phyloP scores from a whole-genome alignment of 2,797 vertebrate species.

The Myoxocephalus aenaeus region DNA sequence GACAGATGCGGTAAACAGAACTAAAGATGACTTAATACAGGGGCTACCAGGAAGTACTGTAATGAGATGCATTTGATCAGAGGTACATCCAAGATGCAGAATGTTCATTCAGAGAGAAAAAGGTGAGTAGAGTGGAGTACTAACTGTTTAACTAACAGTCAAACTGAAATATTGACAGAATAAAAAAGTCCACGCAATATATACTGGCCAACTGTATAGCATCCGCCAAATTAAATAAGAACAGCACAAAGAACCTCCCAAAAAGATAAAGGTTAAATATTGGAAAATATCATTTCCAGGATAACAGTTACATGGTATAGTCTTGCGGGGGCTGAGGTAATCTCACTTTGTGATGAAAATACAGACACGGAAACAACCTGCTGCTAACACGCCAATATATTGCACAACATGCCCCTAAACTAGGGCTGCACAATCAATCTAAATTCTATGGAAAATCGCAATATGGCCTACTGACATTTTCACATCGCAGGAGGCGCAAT shows the following conservation, averaged over 20 bases:
- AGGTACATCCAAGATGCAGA: conserved; percentile 47
- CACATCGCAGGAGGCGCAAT: neutral
- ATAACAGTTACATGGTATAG: neutral
- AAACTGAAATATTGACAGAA: conserved; percentile 38
- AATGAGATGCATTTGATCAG: conserved; percentile 64
- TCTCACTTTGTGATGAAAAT: neutral
- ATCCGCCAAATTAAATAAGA: neutral
- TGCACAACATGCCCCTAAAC: neutral
- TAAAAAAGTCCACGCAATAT: conserved; percentile 29
- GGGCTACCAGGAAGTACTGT: conserved; percentile 59
- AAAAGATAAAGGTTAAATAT: conserved; percentile 3
- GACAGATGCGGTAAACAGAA: conserved; percentile 60
- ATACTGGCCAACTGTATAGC: conserved; percentile 3
- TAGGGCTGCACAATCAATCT: neutral
- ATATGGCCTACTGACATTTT: neutral
- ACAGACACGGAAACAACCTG: neutral
- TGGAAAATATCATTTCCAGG: neutral
- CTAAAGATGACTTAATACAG: conserved; percentile 42
- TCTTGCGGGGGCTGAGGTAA: neutral
- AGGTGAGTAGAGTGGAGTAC: conserved; percentile 31
- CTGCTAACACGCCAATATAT: neutral
- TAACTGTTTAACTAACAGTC: conserved; percentile 35
- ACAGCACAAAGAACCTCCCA: neutral
- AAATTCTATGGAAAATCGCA: neutral
- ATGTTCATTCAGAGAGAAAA: conserved; percentile 49